Evolutionary conservation across 2,113 vertebrate species (phyloP), one percentile per base, ranked within the genome.

Genomic region (Pseudois nayaur): DNA sequence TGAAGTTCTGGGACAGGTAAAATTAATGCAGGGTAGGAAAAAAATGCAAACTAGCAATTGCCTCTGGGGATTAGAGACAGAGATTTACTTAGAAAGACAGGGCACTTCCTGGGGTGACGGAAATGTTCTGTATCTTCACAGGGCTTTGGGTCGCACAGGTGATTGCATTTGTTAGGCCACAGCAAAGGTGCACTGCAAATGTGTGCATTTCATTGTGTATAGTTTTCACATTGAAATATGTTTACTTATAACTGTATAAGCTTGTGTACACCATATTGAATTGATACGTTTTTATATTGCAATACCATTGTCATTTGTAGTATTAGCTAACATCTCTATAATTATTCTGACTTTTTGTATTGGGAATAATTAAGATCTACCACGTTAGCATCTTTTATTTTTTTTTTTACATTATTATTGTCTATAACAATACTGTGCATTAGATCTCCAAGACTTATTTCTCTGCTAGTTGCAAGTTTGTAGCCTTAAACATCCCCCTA

Each of bases 91-190:
- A 40, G 29, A 57, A 83, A 95, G 48, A 12, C 6, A 54, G 64
- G 17, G 11, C 78, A 45, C 62, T 85, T 87, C 31, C n/a, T 62
- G 71, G 43, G 10, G 14, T 62, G 3, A 85, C 57, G 8, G 25
- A 16, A 92, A 45, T 92, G 31, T 81, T 96, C 57, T 93, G 29
- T 36, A 81, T 71, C 71, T 93, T 71, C 50, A 76, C 19, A 87
- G 17, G 27, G 54, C 5, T 90, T 95, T 95, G 27, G 4, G 12
- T 81, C 96, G 16, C 31, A 85, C 48, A 89, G 43, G 64, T 74
- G 40, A 89, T 84, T 91, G 19, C 48, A 91, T 87, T 95, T 96
- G 29, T 96, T 33, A 94, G 91, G 89, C 81, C n/a, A 87, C 79
- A 93, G 78, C 40, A 95, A 91, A 52, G 96, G 23, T 84, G 31